A percentile compares a stretch with the other conserved stretches of the same genome.
Evolutionary conservation across 1,140 invertebrate genomes (phyloP).

Genomic region (Neodiprion virginianus): DNA sequence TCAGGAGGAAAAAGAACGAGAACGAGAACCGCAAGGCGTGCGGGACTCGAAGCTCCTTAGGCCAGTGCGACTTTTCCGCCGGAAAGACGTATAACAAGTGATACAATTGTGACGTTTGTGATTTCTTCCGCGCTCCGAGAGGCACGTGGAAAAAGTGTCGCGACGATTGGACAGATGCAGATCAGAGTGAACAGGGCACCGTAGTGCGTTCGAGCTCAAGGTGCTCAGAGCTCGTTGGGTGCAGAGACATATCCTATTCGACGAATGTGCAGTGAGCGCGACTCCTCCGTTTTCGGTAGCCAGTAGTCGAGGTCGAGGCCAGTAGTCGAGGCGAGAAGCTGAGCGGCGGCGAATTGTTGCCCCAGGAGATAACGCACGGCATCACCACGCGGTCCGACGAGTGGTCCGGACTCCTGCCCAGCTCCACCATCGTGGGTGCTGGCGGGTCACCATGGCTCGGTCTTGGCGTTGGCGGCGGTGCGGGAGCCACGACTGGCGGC

Average conservation of each 20-base stretch:
- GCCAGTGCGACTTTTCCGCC: no score
- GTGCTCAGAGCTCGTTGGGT: no score
- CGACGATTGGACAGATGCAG: neutral
- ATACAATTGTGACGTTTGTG: no score
- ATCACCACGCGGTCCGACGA: slow-evolving; percentile 62
- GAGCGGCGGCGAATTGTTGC: slow-evolving; percentile 42
- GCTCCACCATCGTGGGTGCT: slow-evolving; percentile 62
- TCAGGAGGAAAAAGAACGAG: neutral
- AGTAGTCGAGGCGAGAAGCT: neutral
- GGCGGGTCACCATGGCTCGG: slow-evolving; percentile 61
- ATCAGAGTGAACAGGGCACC: neutral
- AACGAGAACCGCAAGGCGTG: neutral
- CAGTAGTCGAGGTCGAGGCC: no score
- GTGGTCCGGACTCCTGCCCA: slow-evolving; percentile 61
- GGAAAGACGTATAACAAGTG: no score
- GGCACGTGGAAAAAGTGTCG: no score
- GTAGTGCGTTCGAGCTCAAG: neutral
- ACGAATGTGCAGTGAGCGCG: no score
- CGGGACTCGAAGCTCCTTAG: no score
- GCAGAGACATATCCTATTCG: no score
- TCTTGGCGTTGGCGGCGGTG: slow-evolving; percentile 52
- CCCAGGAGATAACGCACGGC: slow-evolving; percentile 49
- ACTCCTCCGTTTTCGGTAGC: no score
- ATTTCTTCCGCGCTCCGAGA: no score
- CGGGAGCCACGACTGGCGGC: slow-evolving; percentile 47